phyloP scores from a whole-genome alignment of 1,140 invertebrate species.

The Subanguina moxae region DNA sequence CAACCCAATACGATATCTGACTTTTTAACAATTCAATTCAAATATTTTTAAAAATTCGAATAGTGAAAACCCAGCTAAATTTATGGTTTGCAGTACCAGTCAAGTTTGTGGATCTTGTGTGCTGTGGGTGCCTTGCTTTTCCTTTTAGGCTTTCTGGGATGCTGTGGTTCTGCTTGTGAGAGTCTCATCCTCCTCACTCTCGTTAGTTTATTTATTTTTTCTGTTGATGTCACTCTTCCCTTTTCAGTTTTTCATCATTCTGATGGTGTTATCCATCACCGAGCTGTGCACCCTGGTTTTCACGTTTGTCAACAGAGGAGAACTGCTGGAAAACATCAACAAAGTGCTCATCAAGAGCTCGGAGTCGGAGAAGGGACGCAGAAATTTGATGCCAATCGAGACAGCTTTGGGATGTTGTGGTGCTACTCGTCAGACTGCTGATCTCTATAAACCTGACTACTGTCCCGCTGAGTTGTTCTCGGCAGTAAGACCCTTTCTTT shows the following conservation, averaged over 20 bases:
- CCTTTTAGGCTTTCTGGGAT: conserved; percentile 57
- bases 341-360: conserved; percentile 34
- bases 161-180: conserved; percentile 56
- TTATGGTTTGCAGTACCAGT: conserved; percentile 58
- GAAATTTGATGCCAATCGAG: conserved; percentile 53
- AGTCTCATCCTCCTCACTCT: conserved; percentile 46
- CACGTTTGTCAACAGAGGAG: conserved; percentile 42
- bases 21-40: too few relatives aligned
- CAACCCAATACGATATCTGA: too few relatives aligned
- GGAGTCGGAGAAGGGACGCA: conserved; percentile 35
- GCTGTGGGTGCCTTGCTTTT: conserved; percentile 54
- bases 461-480: conserved; percentile 25
- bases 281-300: conserved; percentile 48
- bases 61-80: neutral
- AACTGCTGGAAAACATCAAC: conserved; percentile 35
- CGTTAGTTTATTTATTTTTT: conserved; percentile 35
- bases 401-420: conserved; percentile 53
- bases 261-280: conserved; percentile 49
- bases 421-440: conserved; percentile 44
- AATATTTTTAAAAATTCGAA: too few relatives aligned
- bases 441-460: conserved; percentile 20
- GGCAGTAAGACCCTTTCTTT: conserved; percentile 7
- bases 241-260: conserved; percentile 56
- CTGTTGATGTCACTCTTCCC: neutral
- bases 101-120: conserved; percentile 52